These are phyloP conservation scores for Onychostoma macrolepis DNA, from an alignment of 2,113 vertebrate species.

Conservation along the genomic window DNA sequence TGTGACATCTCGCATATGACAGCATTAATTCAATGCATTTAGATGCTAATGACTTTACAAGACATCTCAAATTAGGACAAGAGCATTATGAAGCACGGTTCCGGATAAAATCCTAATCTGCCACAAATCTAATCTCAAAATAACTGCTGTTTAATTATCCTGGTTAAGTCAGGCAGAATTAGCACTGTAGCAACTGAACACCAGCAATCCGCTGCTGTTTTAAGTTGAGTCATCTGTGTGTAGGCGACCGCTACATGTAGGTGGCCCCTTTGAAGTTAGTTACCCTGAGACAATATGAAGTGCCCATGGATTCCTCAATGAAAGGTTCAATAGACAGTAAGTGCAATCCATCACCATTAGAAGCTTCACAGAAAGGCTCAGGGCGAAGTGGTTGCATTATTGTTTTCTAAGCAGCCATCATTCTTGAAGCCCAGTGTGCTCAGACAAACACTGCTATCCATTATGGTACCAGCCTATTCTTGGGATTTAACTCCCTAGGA, in stretches of 20 bases:
- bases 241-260: slow-evolving; percentile 7
- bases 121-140: slow-evolving; percentile 44
- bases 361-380: slow-evolving; percentile 20
- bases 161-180: slow-evolving; percentile 20
- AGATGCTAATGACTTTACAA: slow-evolving; percentile 29
- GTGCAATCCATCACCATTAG: slow-evolving; percentile 43
- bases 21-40: slow-evolving; percentile 30
- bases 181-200: background rate
- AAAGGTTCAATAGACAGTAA: slow-evolving; percentile 38
- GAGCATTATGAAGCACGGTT: slow-evolving; percentile 34
- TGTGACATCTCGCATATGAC: slow-evolving; percentile 30
- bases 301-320: slow-evolving; percentile 19
- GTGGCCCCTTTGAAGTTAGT: slow-evolving; percentile 30
- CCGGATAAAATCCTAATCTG: slow-evolving; percentile 43
- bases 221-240: slow-evolving; percentile 3
- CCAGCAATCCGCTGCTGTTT: slow-evolving; percentile 9
- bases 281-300: slow-evolving; percentile 40
- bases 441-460: slow-evolving; percentile 14
- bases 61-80: slow-evolving; percentile 30
- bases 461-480: slow-evolving; percentile 11
- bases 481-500: slow-evolving; percentile 5
- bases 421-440: slow-evolving; percentile 20
- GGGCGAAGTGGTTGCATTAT: slow-evolving; percentile 6
- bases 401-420: slow-evolving; percentile 41
- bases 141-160: slow-evolving; percentile 45